A percentile compares a stretch with the other conserved stretches of the same genome.
Conservation (phyloP, 2,113 vertebrate genomes). For the Onychostruthus taczanowskii region DNA sequence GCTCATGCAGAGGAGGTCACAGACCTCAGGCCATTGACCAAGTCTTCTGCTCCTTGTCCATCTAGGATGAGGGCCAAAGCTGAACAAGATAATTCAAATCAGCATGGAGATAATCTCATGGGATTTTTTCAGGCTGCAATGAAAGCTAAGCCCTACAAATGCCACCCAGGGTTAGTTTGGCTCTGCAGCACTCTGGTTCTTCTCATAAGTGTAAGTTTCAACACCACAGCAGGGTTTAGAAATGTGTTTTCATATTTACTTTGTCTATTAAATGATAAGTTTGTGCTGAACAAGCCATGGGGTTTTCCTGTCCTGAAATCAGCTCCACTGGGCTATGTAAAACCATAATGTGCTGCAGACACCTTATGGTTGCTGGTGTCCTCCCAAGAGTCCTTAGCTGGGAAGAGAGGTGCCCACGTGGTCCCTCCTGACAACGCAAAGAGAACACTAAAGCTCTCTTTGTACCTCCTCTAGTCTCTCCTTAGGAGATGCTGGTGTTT, state of each 20-base stretch:
- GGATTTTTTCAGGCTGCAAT: slow-evolving; percentile 50
- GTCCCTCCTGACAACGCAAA: neutral
- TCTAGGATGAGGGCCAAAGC: slow-evolving; percentile 61
- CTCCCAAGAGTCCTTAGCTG: neutral
- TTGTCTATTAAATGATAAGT: neutral
- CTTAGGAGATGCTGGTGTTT: neutral
- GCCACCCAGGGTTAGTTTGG: slow-evolving; percentile 48
- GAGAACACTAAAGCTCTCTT: neutral
- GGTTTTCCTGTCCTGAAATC: neutral
- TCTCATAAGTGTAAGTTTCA: slow-evolving; percentile 34
- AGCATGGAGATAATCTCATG: slow-evolving; percentile 45
- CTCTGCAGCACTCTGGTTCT: neutral
- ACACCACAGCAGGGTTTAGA: neutral
- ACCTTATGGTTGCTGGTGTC: neutral
- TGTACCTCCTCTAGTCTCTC: neutral
- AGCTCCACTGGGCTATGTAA: neutral
- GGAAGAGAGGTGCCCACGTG: neutral
- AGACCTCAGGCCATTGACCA: slow-evolving; percentile 60
- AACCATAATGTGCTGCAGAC: neutral
- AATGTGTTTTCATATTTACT: neutral
- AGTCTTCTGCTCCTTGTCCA: slow-evolving; percentile 64
- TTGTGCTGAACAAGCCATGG: neutral
- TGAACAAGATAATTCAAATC: slow-evolving; percentile 65
- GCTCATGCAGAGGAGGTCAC: slow-evolving; percentile 40
- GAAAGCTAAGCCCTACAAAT: slow-evolving; percentile 64